Conservation (phyloP, 1,140 invertebrate genomes). For the Samia ricini region DNA sequence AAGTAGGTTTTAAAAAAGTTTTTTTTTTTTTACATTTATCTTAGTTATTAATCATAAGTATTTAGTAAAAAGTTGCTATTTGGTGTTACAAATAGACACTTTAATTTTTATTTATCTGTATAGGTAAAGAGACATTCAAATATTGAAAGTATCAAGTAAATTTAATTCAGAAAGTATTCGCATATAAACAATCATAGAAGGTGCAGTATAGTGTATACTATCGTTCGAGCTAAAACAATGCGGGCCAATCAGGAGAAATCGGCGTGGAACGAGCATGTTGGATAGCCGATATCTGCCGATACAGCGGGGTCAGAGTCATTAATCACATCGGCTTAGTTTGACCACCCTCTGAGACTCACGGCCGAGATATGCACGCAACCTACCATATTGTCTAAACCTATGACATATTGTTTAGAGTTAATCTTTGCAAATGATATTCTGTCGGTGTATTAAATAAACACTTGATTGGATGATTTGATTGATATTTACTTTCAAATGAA, state of each 20-base stretch:
- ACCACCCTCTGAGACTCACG: conserved; percentile 22
- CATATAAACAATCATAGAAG: not conserved
- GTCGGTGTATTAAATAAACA: not conserved
- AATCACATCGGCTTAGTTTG: conserved; percentile 49
- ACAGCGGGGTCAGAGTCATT: conserved; percentile 45
- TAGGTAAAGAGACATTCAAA: too few relatives aligned
- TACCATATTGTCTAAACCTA: not conserved
- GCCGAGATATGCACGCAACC: not conserved
- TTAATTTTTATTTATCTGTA: too few relatives aligned
- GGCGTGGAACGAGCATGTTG: conserved; percentile 21
- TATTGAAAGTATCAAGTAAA: too few relatives aligned
- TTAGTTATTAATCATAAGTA: too few relatives aligned
- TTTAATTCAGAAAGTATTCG: too few relatives aligned
- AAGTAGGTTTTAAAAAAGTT: too few relatives aligned
- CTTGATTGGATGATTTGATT: not conserved
- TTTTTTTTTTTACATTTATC: too few relatives aligned
- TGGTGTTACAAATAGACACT: too few relatives aligned
- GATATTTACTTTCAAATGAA: not conserved
- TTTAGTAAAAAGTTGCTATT: too few relatives aligned
- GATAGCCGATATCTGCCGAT: conserved; percentile 41
- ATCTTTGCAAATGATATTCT: conserved; percentile 1
- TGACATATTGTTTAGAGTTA: not conserved
- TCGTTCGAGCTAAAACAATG: conserved; percentile 36
- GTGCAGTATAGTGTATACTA: not conserved
- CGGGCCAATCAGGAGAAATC: conserved; percentile 48